A percentile compares a stretch with the other conserved stretches of the same genome.
phyloP scores from a whole-genome alignment of 1,140 invertebrate genomes.

The Conus ventricosus region DNA sequence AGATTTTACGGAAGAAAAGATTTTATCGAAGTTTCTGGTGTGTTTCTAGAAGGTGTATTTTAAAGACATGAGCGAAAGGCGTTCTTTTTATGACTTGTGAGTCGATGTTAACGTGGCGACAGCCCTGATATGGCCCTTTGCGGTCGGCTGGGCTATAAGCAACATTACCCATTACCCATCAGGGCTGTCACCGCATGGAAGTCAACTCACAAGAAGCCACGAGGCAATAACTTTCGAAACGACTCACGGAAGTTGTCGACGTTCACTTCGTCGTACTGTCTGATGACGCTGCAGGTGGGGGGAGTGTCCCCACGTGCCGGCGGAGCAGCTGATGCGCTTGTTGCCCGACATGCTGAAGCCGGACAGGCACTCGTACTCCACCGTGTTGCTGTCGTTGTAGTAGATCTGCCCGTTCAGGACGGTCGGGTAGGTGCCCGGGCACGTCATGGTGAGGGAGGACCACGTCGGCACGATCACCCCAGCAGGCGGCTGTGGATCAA shows the following conservation, averaged over 20 bases:
- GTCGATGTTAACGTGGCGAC: too few species aligned
- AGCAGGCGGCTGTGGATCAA: not conserved
- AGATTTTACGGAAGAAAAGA: too few species aligned
- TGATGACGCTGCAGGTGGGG: conserved; percentile 27
- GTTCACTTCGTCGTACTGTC: not conserved
- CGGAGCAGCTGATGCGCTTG: not conserved
- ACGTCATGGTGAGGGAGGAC: not conserved
- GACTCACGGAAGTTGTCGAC: conserved; percentile 32
- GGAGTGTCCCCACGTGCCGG: not conserved
- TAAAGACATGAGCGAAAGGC: too few species aligned
- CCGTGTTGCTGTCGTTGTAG: not conserved
- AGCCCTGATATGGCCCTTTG: too few species aligned
- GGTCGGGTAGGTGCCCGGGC: conserved; percentile 9
- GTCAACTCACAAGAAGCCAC: not conserved
- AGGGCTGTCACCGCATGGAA: too few species aligned
- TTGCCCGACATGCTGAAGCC: conserved; percentile 33
- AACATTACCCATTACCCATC: too few species aligned
- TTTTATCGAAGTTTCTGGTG: too few species aligned
- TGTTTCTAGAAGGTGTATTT: too few species aligned
- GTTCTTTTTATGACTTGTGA: too few species aligned
- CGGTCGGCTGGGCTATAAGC: too few species aligned
- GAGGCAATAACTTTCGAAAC: not conserved
- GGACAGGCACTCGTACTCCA: conserved; percentile 28
- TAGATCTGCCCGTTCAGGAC: conserved; percentile 25
- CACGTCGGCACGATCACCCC: not conserved